Evolutionary conservation across 2,888 invertebrate genomes (phyloP), one percentile per base, ranked within the genome.

Genomic region (Malachius bipustulatus): DNA sequence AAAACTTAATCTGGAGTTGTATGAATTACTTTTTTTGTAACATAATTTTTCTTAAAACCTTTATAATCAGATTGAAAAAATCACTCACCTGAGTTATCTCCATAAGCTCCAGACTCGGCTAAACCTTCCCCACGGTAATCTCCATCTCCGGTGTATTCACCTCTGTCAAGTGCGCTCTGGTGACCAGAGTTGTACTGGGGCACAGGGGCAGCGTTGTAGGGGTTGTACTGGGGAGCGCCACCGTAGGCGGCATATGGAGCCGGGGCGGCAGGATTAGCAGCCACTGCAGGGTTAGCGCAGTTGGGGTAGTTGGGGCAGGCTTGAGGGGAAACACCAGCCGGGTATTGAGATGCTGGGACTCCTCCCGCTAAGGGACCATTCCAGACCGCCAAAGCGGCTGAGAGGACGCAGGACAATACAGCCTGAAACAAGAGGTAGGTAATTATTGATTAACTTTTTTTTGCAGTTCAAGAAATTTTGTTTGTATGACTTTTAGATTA

Each of bases 51-150:
- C n/a, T n/a, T n/a, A n/a, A n/a, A n/a, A n/a, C n/a, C n/a, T n/a
- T n/a, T n/a, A n/a, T n/a, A n/a, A n/a, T n/a, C n/a, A n/a, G n/a
- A n/a, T n/a, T n/a, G n/a, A n/a, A n/a, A 4, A 31, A 31, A 15
- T 10, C 4, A 8, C 29, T 32, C 16, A 34, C 16, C 11, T 6
- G 14, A 4, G 16, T n/a, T 6, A 30, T 44, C 38, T 30, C 45
- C 45, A 41, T 54, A 57, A 36, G 63, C 61, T 35, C 60, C 59
- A 46, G 62, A 54, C 50, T 63, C 63, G 29, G 57, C 57, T 14
- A 63, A 52, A 36, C 63, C 63, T 56, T 63, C 63, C 9, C 63
- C 63, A 41, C 51, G 60, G 50, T 60, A 63, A 44, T 63, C 62
- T 31, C 60, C 60, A 47, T 62, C 60, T 32, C 60, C 62, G 40